Conservation (phyloP, 2,113 vertebrate species). For the Oophaga pumilio region DNA sequence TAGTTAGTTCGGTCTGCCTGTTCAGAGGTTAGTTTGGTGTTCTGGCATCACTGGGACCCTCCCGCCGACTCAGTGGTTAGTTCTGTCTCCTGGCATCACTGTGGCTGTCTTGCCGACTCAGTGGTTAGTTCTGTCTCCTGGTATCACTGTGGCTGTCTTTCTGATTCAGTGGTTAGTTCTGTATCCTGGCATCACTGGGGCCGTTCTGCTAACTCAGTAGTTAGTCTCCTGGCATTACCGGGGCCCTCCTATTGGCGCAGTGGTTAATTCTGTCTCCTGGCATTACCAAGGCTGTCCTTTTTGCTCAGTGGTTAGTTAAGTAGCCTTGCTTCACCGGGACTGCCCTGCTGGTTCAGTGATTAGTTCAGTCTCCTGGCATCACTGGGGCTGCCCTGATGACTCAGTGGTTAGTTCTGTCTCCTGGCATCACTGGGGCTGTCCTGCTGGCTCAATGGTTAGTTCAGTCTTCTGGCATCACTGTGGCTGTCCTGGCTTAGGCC, state of each 20-base stretch:
- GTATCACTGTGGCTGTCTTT: background rate
- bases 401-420: background rate
- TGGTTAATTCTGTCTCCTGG: background rate
- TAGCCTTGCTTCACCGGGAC: background rate
- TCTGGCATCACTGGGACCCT: background rate
- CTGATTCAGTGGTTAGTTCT: background rate
- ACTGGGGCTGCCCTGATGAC: background rate
- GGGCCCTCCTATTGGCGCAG: background rate
- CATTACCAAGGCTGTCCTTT: background rate
- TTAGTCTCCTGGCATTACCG: background rate
- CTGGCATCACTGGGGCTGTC: background rate
- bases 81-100: background rate
- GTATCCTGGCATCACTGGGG: too few species aligned
- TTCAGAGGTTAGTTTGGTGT: too few species aligned
- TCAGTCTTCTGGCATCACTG: background rate
- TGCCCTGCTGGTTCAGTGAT: background rate
- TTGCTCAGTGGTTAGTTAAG: background rate
- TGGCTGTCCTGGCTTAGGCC: too few species aligned
- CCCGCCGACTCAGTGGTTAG: background rate
- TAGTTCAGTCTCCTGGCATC: background rate
- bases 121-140: background rate
- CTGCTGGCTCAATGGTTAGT: background rate
- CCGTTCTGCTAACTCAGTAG: background rate
- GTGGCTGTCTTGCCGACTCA: background rate
- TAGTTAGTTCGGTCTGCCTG: background rate